Evolutionary conservation across 2,797 vertebrate genomes (phyloP).

Genomic region (Girardinus metallicus): DNA sequence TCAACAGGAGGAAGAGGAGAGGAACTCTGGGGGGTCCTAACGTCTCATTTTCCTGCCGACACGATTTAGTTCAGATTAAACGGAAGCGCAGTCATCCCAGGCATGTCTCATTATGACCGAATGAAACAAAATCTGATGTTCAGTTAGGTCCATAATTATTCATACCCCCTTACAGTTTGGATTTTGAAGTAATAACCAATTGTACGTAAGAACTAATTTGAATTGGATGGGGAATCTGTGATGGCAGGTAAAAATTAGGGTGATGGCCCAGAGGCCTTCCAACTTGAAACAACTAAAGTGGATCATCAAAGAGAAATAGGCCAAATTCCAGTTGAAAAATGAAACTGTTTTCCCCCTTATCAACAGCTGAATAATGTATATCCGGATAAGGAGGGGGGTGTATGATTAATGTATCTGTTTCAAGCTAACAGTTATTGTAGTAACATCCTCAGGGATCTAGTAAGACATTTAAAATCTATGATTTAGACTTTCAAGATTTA

Average conservation of each 20-base stretch:
- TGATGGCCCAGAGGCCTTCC: background rate
- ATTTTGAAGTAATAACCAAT: background rate
- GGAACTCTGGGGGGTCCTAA: constrained; percentile 44
- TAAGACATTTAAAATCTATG: background rate
- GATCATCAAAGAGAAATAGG: background rate
- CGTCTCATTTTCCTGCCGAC: constrained; percentile 47
- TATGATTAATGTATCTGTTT: no score
- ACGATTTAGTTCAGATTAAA: constrained; percentile 47
- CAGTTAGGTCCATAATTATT: background rate
- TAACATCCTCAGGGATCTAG: no score
- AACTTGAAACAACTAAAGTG: background rate
- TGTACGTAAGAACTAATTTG: background rate
- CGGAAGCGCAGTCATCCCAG: constrained; percentile 7
- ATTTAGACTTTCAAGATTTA: background rate
- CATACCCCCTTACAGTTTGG: background rate
- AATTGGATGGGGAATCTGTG: background rate
- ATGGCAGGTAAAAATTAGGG: background rate
- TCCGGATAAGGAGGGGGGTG: no score
- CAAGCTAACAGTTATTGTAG: no score
- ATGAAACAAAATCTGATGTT: background rate
- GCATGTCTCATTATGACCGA: background rate
- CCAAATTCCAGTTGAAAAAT: background rate
- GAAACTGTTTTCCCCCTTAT: no score
- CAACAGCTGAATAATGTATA: no score
- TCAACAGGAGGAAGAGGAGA: constrained; percentile 49